Conservation (phyloP, 30 jellyfish, hydroid and myxozoan species). For the Chrysaora quinquecirrha region DNA sequence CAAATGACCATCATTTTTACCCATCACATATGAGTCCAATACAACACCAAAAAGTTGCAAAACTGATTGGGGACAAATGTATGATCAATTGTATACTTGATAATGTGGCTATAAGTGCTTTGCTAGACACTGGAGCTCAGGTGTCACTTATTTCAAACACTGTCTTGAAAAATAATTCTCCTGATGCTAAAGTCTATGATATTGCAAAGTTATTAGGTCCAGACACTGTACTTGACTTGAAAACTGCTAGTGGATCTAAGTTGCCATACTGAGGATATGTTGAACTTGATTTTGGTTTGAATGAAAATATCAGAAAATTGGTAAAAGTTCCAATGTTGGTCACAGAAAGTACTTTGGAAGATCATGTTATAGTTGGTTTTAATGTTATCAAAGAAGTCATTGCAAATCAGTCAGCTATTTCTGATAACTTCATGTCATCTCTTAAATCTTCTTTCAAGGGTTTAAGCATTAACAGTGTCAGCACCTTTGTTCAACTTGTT, state of each 20-base stretch:
- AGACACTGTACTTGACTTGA: constrained; percentile 26
- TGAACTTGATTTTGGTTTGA: constrained; percentile 6
- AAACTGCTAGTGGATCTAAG: constrained; percentile 38
- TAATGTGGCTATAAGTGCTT: constrained; percentile 10
- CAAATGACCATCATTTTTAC: constrained; percentile 10
- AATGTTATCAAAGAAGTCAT: not conserved
- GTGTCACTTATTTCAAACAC: constrained; percentile 29
- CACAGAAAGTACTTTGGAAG: constrained; percentile 30
- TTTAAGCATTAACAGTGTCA: not conserved
- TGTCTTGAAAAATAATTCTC: not conserved
- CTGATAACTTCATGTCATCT: not conserved
- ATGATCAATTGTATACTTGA: constrained; percentile 25
- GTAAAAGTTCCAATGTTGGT: constrained; percentile 45
- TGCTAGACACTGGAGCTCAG: constrained; percentile 60
- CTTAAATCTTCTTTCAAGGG: not conserved
- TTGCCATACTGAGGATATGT: constrained; percentile 47
- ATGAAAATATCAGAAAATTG: not conserved
- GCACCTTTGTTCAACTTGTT: not conserved
- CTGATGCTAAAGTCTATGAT: constrained; percentile 11
- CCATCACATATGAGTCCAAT: constrained; percentile 20
- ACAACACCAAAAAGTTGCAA: constrained; percentile 17
- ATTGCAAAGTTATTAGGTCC: constrained; percentile 28
- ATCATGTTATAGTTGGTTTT: constrained; percentile 9
- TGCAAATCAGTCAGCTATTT: not conserved
- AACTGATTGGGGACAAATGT: constrained; percentile 48